These are phyloP conservation scores for Cremastinae sp. DNA, from an alignment of 2,888 invertebrate genomes.

Conservation along the genomic window DNA sequence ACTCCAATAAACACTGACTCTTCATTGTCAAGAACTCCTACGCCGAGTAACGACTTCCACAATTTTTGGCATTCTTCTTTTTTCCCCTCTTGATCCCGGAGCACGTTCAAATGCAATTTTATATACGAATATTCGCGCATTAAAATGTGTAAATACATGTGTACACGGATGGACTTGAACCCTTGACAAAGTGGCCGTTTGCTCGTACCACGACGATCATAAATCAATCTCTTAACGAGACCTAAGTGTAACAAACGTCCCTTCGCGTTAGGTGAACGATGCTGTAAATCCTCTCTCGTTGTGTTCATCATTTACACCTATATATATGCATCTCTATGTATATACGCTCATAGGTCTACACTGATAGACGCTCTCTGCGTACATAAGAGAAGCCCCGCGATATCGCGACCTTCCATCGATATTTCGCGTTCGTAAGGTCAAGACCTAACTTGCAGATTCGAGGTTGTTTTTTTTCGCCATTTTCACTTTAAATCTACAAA, in stretches of 20 bases:
- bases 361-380: too few relatives aligned
- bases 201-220: constrained; percentile 56
- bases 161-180: constrained; percentile 3
- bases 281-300: constrained; percentile 52
- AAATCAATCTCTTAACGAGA: constrained; percentile 71
- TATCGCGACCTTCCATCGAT: constrained; percentile 44
- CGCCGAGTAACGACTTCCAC: constrained; percentile 26
- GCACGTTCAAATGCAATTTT: constrained; percentile 3
- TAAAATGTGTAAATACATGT: constrained; percentile 3
- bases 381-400: neutral
- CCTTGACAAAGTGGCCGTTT: constrained; percentile 49
- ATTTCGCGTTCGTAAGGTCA: constrained; percentile 37
- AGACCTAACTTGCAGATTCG: constrained; percentile 46
- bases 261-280: constrained; percentile 64
- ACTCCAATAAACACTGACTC: constrained; percentile 64
- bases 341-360: neutral
- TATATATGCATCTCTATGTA: neutral
- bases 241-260: constrained; percentile 67
- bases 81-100: neutral
- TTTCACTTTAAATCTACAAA: too few relatives aligned
- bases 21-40: constrained; percentile 63
- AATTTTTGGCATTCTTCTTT: constrained; percentile 41
- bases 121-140: neutral
- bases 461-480: too few relatives aligned
- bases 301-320: neutral